Evolutionary conservation across 2,888 invertebrate species (phyloP).

Genomic region (Brenthis daphne): DNA sequence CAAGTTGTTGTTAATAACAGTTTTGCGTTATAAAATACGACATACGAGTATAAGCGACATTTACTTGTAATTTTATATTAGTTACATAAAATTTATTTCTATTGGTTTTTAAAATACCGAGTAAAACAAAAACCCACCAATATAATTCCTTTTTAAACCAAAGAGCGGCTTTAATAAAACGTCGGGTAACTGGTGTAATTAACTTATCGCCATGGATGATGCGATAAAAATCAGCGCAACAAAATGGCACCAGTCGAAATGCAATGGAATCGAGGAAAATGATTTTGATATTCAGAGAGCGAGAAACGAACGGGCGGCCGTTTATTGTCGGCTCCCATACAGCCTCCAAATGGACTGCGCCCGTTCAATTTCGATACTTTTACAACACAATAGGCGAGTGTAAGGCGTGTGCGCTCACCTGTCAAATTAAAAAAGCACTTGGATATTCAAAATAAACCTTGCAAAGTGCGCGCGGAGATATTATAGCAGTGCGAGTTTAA

Average conservation of each 20-base stretch:
- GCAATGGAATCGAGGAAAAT: slow-evolving; percentile 71
- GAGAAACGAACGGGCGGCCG: slow-evolving; percentile 63
- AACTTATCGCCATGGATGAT: slow-evolving; percentile 54
- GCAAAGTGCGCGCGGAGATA: slow-evolving; percentile 44
- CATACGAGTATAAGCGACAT: too few relatives aligned
- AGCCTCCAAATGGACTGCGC: slow-evolving; percentile 72
- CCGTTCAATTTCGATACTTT: slow-evolving; percentile 81
- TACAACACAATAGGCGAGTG: slow-evolving; percentile 75
- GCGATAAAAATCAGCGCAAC: slow-evolving; percentile 51
- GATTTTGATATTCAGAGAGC: slow-evolving; percentile 70
- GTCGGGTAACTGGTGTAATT: slow-evolving; percentile 56
- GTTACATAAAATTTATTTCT: too few relatives aligned
- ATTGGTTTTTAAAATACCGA: slow-evolving; percentile 2
- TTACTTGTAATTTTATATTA: too few relatives aligned
- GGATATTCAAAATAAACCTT: slow-evolving; percentile 64
- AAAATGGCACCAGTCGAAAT: slow-evolving; percentile 54
- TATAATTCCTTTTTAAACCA: slow-evolving; percentile 40
- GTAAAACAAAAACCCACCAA: slow-evolving; percentile 30
- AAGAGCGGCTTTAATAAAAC: slow-evolving; percentile 46
- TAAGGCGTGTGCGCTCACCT: slow-evolving; percentile 79
- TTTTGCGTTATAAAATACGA: not conserved
- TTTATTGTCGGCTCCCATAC: slow-evolving; percentile 71
- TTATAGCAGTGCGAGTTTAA: slow-evolving; percentile 42
- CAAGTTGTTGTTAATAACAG: not conserved
- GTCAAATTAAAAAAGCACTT: slow-evolving; percentile 80